Base-by-base conservation (phyloP, 2,888 invertebrate genomes). In the Macrophya alboannulata region DNA sequence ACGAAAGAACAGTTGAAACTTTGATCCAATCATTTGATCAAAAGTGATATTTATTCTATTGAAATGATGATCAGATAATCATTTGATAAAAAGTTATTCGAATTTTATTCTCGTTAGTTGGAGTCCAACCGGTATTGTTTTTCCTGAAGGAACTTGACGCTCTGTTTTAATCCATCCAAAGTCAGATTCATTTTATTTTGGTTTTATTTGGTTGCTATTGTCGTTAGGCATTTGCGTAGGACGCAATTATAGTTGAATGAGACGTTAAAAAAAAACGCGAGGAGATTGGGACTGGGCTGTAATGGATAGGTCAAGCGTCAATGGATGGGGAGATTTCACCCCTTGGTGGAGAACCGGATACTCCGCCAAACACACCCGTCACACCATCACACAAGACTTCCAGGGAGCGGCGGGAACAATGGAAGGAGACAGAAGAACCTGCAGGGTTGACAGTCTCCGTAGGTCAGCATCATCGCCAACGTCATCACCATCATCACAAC, bases 401-500 rank as follows among this genome's bases (percentile, higher is more conserved):
- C 88, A 89, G 86, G 88, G 88, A 87, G 68, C 77, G 87, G 76
- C 87, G 87, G 62, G 86, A 87, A 40, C 86, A 87, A 87, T 92
- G 92, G 93, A 92, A 88, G 91, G 91, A 91, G 86, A 90, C 88
- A 89, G 90, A 89, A 86, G 92, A 92, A 86, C 87, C n/a, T n/a
- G n/a, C 90, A 89, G 92, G 91, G 85, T 90, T 90, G 86, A 90
- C 91, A 89, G 87, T 91, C 91, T 92, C 91, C 91, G 90, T 93
- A 93, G 93, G 93, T 93, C 88, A 87, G 87, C 91, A 91, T 89
- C 90, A 89, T 72, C 92, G 87, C 81, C 89, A 89, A 76, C 89
- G 89, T 48, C 87, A 83, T 88, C 90, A 95, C 94, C 90, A 94
- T 94, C 93, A 95, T 94, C 93, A 94, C 94, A 85, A 95, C 84